Evolutionary conservation across 2,113 vertebrate species (phyloP).

Genomic region (Ctenomys sociabilis): DNA sequence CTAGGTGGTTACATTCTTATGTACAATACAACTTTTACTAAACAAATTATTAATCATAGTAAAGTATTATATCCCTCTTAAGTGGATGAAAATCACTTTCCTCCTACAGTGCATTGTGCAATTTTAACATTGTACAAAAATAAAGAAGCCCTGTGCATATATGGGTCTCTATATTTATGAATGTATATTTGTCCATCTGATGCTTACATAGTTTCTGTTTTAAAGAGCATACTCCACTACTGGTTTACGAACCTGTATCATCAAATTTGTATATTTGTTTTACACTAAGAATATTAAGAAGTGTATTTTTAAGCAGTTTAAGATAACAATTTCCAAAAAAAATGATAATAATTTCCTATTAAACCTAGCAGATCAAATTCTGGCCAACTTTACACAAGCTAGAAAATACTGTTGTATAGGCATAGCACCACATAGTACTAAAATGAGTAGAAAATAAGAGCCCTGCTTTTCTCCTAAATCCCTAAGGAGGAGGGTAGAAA

Average conservation of each 20-base stretch:
- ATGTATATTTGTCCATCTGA: background rate
- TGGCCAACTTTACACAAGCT: slow-evolving; percentile 31
- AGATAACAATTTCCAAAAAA: slow-evolving; percentile 65
- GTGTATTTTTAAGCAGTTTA: slow-evolving; percentile 64
- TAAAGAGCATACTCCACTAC: slow-evolving; percentile 44
- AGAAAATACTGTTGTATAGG: slow-evolving; percentile 65
- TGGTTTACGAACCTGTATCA: slow-evolving; percentile 66
- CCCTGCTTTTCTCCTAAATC: background rate
- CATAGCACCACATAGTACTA: slow-evolving; percentile 15
- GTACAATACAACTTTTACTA: background rate
- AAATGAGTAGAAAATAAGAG: slow-evolving; percentile 58
- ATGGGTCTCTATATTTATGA: background rate
- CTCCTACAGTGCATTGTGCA: background rate
- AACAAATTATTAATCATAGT: slow-evolving; percentile 30
- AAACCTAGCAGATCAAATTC: slow-evolving; percentile 40
- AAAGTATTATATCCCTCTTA: background rate
- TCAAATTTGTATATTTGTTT: slow-evolving; percentile 59
- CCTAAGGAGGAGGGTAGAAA: background rate
- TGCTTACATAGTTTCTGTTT: background rate
- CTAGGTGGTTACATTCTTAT: background rate
- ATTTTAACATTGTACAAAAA: background rate
- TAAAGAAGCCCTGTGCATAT: background rate
- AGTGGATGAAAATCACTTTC: background rate
- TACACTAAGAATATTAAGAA: slow-evolving; percentile 50
- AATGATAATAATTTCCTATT: slow-evolving; percentile 63